Evolutionary conservation across 2,888 invertebrate genomes (phyloP).

Genomic region (Apamea epomidion): DNA sequence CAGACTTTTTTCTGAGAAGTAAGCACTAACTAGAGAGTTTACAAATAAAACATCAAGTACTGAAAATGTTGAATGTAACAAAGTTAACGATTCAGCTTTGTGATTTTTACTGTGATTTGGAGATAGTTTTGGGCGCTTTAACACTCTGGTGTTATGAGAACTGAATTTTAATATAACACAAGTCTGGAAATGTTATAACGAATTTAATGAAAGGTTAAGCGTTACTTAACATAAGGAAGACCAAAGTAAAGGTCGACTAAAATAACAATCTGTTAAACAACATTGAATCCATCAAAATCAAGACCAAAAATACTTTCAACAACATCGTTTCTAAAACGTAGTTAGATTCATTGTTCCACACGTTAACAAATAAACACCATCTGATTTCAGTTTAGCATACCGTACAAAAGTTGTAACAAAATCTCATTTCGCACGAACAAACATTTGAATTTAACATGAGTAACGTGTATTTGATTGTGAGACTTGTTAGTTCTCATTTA

Average conservation of each 20-base stretch:
- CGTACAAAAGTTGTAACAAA: slow-evolving; percentile 69
- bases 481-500: slow-evolving; percentile 75
- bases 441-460: slow-evolving; percentile 68
- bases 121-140: slow-evolving; percentile 36
- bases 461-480: slow-evolving; percentile 71
- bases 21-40: slow-evolving; percentile 74
- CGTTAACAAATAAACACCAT: slow-evolving; percentile 63
- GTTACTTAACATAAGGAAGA: not conserved
- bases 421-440: slow-evolving; percentile 68
- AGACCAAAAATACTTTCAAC: slow-evolving; percentile 21
- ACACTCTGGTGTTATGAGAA: slow-evolving; percentile 7
- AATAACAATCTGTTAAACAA: slow-evolving; percentile 10
- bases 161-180: not conserved
- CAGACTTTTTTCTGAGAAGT: slow-evolving; percentile 73
- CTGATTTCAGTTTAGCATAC: slow-evolving; percentile 66
- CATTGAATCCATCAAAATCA: slow-evolving; percentile 9
- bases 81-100: slow-evolving; percentile 61
- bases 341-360: slow-evolving; percentile 58
- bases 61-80: slow-evolving; percentile 61
- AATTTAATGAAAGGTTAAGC: too few species aligned
- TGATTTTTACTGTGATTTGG: slow-evolving; percentile 42
- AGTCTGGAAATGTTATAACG: not conserved
- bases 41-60: slow-evolving; percentile 69
- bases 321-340: slow-evolving; percentile 38
- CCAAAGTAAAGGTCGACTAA: not conserved